Evolutionary conservation across 2,113 vertebrate genomes (phyloP), one percentile per base, ranked within the genome.

Genomic region (Martes martes): DNA sequence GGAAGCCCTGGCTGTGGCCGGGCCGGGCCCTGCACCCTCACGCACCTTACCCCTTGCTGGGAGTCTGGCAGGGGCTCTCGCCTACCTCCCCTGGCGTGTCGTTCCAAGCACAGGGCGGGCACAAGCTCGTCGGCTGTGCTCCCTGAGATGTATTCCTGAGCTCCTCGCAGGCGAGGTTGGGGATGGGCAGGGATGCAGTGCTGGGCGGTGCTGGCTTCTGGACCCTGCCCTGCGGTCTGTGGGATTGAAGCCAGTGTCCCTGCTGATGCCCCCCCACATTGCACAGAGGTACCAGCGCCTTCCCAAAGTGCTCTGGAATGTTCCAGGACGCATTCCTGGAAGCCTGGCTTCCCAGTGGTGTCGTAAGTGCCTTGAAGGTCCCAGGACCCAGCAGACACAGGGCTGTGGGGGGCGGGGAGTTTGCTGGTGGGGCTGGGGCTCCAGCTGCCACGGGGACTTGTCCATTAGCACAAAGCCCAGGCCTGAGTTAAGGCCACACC

Each of bases 201-300:
- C n/a, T 59, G 23, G 2, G 74, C 1, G 1, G 19, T 23, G 36
- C 57, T 18, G 76, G 23, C 21, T 10, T 19, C 74, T 33, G 4
- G 16, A 11, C 23, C 55, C 23, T 59, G 11, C 2, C 1, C 23
- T 9, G n/a, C 45, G 10, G 33, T 57, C 24, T 2, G 45, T 1
- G 80, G 28, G 11, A 8, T 3, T 1, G 50, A 69, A 36, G 50
- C 21, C 3, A 7, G 0, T 14, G 6, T 3, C 18, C 24, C 55
- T 7, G 5, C 33, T 0, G 11, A 28, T 2, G 42, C 65, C 10
- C 39, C 39, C 5, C 45, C 6, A 5, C 24, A 1, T 8, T 11
- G 14, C 47, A 67, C 0, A 13, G 26, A 26, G 47, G 83, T 47
- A 13, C 42, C 18, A 0, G n/a, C 19, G 63, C n/a, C 26, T 55